These are phyloP conservation scores for Chydorus sphaericus DNA, from an alignment of 2,888 invertebrate species.

Conservation along the genomic window DNA sequence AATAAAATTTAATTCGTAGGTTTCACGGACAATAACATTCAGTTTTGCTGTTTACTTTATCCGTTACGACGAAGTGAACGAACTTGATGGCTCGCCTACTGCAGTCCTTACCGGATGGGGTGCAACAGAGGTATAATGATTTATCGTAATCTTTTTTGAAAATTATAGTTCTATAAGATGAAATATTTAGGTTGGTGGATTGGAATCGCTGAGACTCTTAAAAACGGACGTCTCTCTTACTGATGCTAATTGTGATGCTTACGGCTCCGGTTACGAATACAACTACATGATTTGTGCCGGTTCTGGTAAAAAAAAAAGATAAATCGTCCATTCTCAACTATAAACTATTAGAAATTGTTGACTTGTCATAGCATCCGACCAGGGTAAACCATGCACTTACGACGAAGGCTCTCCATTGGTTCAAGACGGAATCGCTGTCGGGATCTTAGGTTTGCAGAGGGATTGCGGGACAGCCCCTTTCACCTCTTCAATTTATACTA, in stretches of 20 bases:
- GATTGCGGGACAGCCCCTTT: not conserved
- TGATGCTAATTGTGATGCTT: not conserved
- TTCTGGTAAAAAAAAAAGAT: too few species aligned
- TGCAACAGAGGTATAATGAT: not conserved
- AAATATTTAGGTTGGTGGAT: not conserved
- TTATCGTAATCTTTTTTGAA: too few species aligned
- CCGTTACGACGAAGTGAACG: too few species aligned
- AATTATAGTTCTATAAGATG: too few species aligned
- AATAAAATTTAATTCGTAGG: too few species aligned
- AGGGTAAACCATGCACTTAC: not conserved
- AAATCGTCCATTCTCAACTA: too few species aligned
- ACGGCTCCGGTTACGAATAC: not conserved
- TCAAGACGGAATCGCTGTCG: not conserved
- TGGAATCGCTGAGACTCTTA: not conserved
- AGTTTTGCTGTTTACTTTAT: too few species aligned
- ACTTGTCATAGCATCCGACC: too few species aligned
- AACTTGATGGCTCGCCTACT: too few species aligned
- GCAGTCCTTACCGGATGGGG: not conserved
- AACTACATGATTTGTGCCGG: not conserved
- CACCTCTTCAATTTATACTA: not conserved
- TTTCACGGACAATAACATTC: too few species aligned
- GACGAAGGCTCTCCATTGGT: not conserved
- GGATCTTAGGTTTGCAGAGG: not conserved
- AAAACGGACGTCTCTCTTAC: not conserved
- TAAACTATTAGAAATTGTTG: too few species aligned